phyloP scores from a whole-genome alignment of 2,888 invertebrate genomes.

The Drosophila phalerata region DNA sequence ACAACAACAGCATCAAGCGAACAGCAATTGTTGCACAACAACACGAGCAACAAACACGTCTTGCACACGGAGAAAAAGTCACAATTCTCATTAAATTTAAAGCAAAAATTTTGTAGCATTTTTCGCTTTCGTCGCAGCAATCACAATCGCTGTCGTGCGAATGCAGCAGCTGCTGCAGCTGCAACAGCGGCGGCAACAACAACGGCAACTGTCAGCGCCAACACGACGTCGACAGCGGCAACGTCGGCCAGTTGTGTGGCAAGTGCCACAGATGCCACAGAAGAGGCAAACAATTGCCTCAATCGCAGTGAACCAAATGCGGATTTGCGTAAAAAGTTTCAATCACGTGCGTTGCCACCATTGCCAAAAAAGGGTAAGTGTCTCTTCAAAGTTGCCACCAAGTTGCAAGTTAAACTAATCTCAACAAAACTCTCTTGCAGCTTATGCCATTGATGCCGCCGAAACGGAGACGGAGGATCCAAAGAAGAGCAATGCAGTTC shows the following conservation, averaged over 20 bases:
- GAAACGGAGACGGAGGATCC: constrained; percentile 67
- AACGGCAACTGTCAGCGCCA: constrained; percentile 11
- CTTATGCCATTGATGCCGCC: constrained; percentile 68
- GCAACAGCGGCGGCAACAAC: constrained; percentile 12
- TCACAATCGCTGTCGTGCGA: constrained; percentile 78
- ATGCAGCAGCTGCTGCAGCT: constrained; percentile 29
- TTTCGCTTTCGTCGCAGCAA: constrained; percentile 89
- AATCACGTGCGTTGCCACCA: constrained; percentile 89
- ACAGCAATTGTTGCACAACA: constrained; percentile 23
- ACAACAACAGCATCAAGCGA: constrained; percentile 24
- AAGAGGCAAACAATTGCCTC: constrained; percentile 52
- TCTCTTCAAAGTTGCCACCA: background rate
- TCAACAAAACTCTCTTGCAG: constrained; percentile 27
- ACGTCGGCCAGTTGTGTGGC: constrained; percentile 15
- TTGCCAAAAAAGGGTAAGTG: constrained; percentile 87
- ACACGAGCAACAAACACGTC: constrained; percentile 73
- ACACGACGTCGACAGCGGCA: constrained; percentile 22
- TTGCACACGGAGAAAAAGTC: constrained; percentile 88
- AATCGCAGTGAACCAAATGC: constrained; percentile 59
- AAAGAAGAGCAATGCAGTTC: constrained; percentile 76
- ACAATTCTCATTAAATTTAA: constrained; percentile 91
- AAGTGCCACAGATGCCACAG: constrained; percentile 32
- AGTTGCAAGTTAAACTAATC: background rate
- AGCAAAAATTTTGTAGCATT: constrained; percentile 94
- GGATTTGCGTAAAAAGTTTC: constrained; percentile 86